A percentile compares a stretch with the other conserved stretches of the same genome.
phyloP scores from a whole-genome alignment of 1,140 invertebrate genomes.

The Cydia strobilella region DNA sequence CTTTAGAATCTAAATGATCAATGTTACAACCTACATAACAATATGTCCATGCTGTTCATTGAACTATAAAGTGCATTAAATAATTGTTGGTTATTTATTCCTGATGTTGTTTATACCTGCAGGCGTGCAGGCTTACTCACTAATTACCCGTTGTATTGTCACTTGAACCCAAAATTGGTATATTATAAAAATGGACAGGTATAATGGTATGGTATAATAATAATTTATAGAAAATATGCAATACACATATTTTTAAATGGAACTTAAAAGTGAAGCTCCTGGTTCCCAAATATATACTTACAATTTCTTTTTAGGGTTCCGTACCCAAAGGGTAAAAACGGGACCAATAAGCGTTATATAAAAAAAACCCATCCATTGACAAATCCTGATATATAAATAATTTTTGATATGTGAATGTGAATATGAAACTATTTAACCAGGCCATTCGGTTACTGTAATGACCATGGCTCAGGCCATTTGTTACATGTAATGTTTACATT shows the following conservation, averaged over 20 bases:
- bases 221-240: too few relatives aligned
- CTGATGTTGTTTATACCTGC: neutral
- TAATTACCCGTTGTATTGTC: neutral
- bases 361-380: too few relatives aligned
- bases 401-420: too few relatives aligned
- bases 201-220: too few relatives aligned
- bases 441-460: neutral
- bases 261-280: too few relatives aligned
- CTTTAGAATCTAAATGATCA: neutral
- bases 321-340: too few relatives aligned
- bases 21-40: conserved; percentile 6
- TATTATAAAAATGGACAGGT: too few relatives aligned
- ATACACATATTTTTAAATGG: too few relatives aligned
- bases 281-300: too few relatives aligned
- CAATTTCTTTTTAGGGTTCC: too few relatives aligned
- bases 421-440: conserved; percentile 2
- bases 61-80: neutral
- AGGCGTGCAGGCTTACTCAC: neutral
- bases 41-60: neutral
- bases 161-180: neutral
- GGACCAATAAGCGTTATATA: too few relatives aligned
- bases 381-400: too few relatives aligned
- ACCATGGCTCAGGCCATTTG: neutral
- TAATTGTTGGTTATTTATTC: neutral
- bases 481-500: conserved; percentile 13